phyloP scores from a whole-genome alignment of 2,797 vertebrate genomes.

The Sebastes diploproa region DNA sequence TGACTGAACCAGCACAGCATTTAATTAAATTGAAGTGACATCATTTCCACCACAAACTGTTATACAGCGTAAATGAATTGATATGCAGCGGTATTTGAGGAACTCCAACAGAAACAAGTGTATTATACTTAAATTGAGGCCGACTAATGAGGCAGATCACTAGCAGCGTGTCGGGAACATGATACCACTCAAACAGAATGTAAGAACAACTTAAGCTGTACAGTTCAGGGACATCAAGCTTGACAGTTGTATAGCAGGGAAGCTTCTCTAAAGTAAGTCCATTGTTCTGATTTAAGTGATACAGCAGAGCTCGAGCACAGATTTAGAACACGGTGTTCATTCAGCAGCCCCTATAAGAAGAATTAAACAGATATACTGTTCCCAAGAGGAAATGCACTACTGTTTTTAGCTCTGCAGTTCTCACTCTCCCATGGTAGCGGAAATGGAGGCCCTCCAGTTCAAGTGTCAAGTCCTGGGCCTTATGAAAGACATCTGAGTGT shows the following conservation, averaged over 20 bases:
- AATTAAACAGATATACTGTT: constrained; percentile 34
- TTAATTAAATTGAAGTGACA: background rate
- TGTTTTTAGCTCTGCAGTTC: constrained; percentile 21
- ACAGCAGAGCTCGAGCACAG: background rate
- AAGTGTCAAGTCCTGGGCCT: constrained; percentile 57
- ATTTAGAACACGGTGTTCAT: constrained; percentile 10
- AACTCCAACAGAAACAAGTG: background rate
- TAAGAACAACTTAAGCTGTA: background rate
- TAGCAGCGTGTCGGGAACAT: background rate
- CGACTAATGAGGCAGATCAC: background rate
- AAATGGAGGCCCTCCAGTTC: constrained; percentile 52
- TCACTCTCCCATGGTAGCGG: constrained; percentile 22
- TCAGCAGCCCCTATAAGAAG: background rate
- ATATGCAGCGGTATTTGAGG: background rate
- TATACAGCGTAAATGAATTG: background rate
- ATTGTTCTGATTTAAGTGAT: background rate
- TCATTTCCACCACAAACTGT: background rate
- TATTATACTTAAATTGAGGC: background rate
- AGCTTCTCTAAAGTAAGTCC: background rate
- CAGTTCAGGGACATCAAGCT: background rate
- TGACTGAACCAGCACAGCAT: background rate
- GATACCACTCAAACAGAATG: background rate
- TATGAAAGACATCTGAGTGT: constrained; percentile 69
- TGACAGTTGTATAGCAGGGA: background rate
- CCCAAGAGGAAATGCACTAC: constrained; percentile 24